A percentile compares a stretch with the other conserved stretches of the same genome.
These are phyloP conservation scores for Dolichoris vasculosae DNA, from an alignment of 1,140 invertebrate genomes.

Conservation along the genomic window DNA sequence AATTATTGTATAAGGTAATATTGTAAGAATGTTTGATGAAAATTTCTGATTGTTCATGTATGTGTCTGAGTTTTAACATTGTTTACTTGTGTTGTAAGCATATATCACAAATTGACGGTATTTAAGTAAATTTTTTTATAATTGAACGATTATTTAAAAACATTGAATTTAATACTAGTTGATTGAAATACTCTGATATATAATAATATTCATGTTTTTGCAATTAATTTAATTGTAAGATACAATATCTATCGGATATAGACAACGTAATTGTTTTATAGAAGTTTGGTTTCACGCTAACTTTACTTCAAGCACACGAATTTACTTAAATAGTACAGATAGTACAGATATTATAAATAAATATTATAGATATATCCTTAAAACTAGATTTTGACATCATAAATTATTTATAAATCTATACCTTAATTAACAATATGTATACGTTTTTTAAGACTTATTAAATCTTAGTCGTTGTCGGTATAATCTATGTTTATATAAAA, in stretches of 20 bases:
- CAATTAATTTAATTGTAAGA: no score
- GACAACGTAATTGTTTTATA: background rate
- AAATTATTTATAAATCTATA: background rate
- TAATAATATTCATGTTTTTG: no score
- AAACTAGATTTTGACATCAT: background rate
- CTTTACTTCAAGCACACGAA: background rate
- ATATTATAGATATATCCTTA: background rate
- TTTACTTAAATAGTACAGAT: background rate
- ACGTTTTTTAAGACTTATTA: background rate
- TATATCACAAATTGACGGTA: background rate
- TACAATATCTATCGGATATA: background rate
- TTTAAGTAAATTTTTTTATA: background rate
- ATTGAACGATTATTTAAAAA: no score
- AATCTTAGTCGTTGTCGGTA: background rate
- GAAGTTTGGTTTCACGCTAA: background rate
- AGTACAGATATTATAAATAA: background rate
- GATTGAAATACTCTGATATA: no score
- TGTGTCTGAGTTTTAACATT: background rate
- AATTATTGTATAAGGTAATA: background rate
- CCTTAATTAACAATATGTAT: background rate
- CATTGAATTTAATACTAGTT: no score
- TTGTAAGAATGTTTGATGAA: background rate
- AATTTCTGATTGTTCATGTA: background rate
- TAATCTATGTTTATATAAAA: background rate
- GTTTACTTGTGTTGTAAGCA: background rate